Base-by-base conservation (phyloP, 2,888 invertebrate species). In the Epirrita christyi region DNA sequence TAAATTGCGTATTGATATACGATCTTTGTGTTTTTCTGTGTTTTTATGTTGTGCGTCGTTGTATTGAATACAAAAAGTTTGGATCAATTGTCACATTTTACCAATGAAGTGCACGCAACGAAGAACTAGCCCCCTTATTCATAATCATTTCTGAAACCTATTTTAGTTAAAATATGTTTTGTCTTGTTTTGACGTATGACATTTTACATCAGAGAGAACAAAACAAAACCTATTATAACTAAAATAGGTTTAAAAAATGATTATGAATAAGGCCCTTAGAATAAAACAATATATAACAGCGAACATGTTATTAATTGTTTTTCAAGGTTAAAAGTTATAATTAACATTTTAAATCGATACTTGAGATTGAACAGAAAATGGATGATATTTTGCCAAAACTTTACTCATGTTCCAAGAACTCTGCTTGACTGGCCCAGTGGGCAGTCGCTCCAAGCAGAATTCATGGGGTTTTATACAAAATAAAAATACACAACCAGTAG, bases 1-100 rank as follows among this genome's bases (percentile, higher is more conserved):
- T 85, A 85, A 79, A 89, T 86, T 85, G 85, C 81, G 84, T 75
- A 85, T 91, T 86, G 91, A 88, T 81, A 89, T 76, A 68, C 76
- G 85, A 85, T 85, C 86, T 85, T 86, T 86, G 67, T 85, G 84
- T 85, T 87, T 86, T 88, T 85, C 80, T 78, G 43, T 63, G 62
- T 72, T 73, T 60, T 73, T 73, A 59, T 70, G 59, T 61, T 75
- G 72, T 78, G 76, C 72, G 68, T 9, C 72, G 68, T 9, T 21
- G 38, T 41, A 34, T 71, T 61, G 68, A 57, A 71, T 62, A 84
- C 80, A 85, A 85, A 71, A 70, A 77, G 72, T 70, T 77, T 71
- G 74, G 73, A 83, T 84, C 80, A 78, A 73, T 68, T 72, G 76
- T 68, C 65, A 64, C 63, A 64, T 68, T 65, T 52, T 13, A 21